Evolutionary conservation across 1,140 invertebrate species (phyloP), one percentile per base, ranked within the genome.

Genomic region (Littorina saxatilis): DNA sequence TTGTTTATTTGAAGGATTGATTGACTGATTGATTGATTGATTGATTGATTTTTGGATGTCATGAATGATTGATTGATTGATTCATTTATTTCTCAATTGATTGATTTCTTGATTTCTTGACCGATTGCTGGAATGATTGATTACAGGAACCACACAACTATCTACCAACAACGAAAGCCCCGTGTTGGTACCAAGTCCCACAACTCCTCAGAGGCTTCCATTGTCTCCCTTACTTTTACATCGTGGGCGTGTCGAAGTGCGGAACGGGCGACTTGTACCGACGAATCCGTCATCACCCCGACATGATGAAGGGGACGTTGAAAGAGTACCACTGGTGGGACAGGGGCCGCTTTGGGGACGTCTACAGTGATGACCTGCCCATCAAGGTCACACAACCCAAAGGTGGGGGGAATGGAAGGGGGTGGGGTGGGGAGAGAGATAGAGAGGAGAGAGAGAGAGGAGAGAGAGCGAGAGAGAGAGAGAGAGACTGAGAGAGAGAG

Each of bases 141-240:
- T 63, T 4, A 32, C 66, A 68, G 66, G 66, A 68, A 39, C 35
- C 66, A 23, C 32, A 35, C 13, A 39, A 68, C 32, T 68, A 68
- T 35, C 32, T 43, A 17, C 32, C 70, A 27, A 5, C 13, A 9
- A 4, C 32, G 35, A 70, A 80, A n/a, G 55, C 55, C 78, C 68
- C 68, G 2, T 80, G 78, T 37, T 80, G 63, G 66, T 74, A 40
- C 32, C 35, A 74, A 58, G 29, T 55, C 47, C 20, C 15, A n/a
- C 1, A 0, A 11, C 50, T 40, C 52, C 13, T 2, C 23, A 35
- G 11, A 15, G n/a, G 20, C 58, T 15, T 83, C 3, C 82, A 58
- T 15, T 87, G 85, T 77, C 20, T 87, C 9, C 85, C 85, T 1
- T 87, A 87, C 68, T 87, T 87, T 43, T 85, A 83, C 70, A 20